Base-by-base conservation (phyloP, 2,888 invertebrate genomes). In the Alentia gelatinosa region DNA sequence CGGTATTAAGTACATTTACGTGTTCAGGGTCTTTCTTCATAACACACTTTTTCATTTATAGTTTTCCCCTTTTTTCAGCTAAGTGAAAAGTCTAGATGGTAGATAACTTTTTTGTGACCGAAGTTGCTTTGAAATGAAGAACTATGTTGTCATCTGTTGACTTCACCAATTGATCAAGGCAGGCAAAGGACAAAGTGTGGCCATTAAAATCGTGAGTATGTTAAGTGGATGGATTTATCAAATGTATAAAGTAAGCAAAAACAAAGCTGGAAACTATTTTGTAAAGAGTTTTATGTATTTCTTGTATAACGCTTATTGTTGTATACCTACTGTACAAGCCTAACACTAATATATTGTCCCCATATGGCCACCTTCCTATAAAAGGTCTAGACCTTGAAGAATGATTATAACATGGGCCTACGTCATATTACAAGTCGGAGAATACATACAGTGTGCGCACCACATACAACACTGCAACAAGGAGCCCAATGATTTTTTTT, bases 201-300 rank as follows among this genome's bases (percentile, higher is more conserved):
- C 68, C 26, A 26, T 19, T 30, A 68, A 26, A 12, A 68, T 68
- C 26, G 33, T 56, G 56, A 4, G n/a, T 56, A 56, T 12, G 74
- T 74, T 15, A 7, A 1, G 74, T n/a, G 74, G 74, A 74, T 7
- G 5, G 68, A 68, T 26, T 33, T 74, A 74, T 74, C 5, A 33
- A 15, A 74, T 74, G 74, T 74, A 74, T 26, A 74, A 74, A 74
- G n/a, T n/a, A n/a, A n/a, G n/a, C n/a, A 74, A 26, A 74, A 74
- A 30, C 30, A 15, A 79, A 35, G 19, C 79, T 74, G 74, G 12
- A 79, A 35, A 86, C 35, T 86, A 47, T 86, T 86, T 86, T 86
- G 86, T 86, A 86, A 26, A 86, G 86, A 86, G 47, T 47, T 86
- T 47, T 30, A 86, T 86, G 79, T 86, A 86, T 86, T 86, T 86